Evolutionary conservation across 2,113 vertebrate genomes (phyloP).

Genomic region (Microtus oregoni): DNA sequence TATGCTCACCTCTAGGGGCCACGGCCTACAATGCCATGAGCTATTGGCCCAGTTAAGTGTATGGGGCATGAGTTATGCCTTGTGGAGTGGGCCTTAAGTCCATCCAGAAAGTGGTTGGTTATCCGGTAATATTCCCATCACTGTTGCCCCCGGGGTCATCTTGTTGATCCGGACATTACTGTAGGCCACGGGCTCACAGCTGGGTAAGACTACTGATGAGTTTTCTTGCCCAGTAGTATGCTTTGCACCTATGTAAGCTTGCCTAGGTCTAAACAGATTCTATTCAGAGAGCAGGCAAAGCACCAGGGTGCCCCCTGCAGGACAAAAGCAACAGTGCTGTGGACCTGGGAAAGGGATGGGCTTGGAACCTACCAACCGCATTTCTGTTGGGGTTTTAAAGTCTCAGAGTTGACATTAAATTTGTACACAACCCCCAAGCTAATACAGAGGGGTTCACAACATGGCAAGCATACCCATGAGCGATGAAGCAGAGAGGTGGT

Average conservation of each 20-base stretch:
- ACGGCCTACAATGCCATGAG: background rate
- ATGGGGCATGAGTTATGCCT: background rate
- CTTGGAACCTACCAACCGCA: background rate
- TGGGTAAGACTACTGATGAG: background rate
- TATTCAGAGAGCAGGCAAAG: background rate
- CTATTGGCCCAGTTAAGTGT: background rate
- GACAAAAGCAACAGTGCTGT: background rate
- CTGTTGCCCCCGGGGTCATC: background rate
- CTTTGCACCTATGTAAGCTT: too few species aligned
- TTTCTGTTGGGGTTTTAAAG: background rate
- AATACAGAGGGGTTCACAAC: fast-evolving
- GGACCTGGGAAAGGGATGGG: fast-evolving
- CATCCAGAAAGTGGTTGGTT: background rate
- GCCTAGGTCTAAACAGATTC: background rate
- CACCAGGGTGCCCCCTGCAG: conserved; percentile 45
- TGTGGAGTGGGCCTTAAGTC: background rate
- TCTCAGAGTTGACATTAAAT: background rate
- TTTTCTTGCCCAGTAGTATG: background rate
- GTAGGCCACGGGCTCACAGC: background rate
- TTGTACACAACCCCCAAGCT: background rate
- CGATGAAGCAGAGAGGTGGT: fast-evolving
- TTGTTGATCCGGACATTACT: background rate
- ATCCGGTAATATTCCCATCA: background rate
- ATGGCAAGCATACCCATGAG: fast-evolving
- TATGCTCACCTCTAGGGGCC: background rate